Base-by-base conservation (phyloP, 2,113 vertebrate species). In the Leptobrachium ailaonicum region DNA sequence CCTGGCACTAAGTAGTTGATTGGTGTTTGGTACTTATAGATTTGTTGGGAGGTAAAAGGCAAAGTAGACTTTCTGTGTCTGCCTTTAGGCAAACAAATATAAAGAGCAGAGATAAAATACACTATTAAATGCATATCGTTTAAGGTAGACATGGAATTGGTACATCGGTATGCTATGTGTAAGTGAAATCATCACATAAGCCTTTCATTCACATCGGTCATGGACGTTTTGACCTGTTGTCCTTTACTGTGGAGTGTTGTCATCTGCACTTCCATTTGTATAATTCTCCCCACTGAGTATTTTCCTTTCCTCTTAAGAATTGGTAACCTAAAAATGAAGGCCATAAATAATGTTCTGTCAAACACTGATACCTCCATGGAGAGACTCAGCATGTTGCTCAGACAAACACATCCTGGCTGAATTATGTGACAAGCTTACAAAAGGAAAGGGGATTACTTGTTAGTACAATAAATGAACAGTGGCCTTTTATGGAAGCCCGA, bases 311-410 rank as follows among this genome's bases (percentile, higher is more conserved):
- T 69, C 72, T 74, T 69, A 69, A 74, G 63, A 74, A 32, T 63
- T 81, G 72, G 63, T 72, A 74, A 81, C 44, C 60, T 62, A 69
- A 63, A 81, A 62, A 41, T 63, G 42, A 81, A 81, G 79, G 64
- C 68, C 72, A 75, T 81, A 81, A 81, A 74, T 81, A 81, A 74
- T 81, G 73, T 41, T 45, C 63, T 81, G 71, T 53, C 54, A 69
- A 67, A 66, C 11, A 11, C 40, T 73, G 78, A 56, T 67, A 56
- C 42, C 53, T 47, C 71, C 66, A 69, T 60, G 56, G 64, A 76
- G 72, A 53, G 50, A 60, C 79, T 75, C 79, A 81, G 79, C 79
- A 81, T 75, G 79, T 41, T 68, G 47, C 72, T 75, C 67, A 32
- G 79, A 73, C 73, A 81, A 54, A 69, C 73, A 81, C 72, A 75